These are phyloP conservation scores for Danionella cerebrum DNA, from an alignment of 2,113 vertebrate species.

Conservation along the genomic window DNA sequence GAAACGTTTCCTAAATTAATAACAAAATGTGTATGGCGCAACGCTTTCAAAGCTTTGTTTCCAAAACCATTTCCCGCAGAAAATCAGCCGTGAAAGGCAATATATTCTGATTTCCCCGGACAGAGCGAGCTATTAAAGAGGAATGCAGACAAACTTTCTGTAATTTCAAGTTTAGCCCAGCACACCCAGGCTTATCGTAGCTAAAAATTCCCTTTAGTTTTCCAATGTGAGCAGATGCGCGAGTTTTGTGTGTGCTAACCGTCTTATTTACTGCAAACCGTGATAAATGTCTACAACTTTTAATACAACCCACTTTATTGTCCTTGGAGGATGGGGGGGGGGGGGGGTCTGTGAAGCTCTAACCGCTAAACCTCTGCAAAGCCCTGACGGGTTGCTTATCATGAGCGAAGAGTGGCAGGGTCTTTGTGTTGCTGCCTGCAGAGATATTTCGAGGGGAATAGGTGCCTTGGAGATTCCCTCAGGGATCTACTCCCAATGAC, in stretches of 20 bases:
- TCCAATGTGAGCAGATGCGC: background rate
- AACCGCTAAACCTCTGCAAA: slow-evolving; percentile 14
- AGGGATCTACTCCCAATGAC: slow-evolving; percentile 5
- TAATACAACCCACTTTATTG: background rate
- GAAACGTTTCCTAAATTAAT: background rate
- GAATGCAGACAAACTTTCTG: background rate
- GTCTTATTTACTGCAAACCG: background rate
- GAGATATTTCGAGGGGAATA: background rate
- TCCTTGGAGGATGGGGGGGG: background rate
- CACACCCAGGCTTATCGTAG: background rate
- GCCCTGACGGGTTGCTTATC: slow-evolving; percentile 24
- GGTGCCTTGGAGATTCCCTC: background rate
- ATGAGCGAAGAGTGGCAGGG: background rate
- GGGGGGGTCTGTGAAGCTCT: slow-evolving; percentile 11
- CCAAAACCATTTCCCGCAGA: background rate
- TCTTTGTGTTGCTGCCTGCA: slow-evolving; percentile 6
- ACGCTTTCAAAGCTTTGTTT: slow-evolving; percentile 15
- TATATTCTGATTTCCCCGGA: slow-evolving; percentile 25
- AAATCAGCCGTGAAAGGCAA: slow-evolving; percentile 23
- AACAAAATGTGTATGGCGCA: background rate
- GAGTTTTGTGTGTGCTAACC: background rate
- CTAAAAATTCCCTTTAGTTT: background rate
- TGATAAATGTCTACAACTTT: background rate
- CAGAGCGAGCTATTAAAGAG: slow-evolving; percentile 2
- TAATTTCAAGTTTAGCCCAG: background rate